Conservation (phyloP, 2,888 invertebrate genomes). For the Ischnura elegans region DNA sequence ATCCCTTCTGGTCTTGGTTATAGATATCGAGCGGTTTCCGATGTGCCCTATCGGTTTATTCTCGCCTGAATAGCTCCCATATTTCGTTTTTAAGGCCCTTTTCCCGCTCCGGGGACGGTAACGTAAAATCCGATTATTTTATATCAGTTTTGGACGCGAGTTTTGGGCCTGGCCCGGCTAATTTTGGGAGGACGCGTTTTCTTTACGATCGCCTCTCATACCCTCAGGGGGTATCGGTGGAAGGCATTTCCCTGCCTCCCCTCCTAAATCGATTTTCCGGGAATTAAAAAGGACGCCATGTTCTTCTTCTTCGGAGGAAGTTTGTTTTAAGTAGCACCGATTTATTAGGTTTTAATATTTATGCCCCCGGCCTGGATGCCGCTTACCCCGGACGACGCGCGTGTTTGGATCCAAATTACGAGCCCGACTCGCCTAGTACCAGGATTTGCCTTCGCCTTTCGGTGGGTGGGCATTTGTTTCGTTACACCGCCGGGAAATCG, state of each 20-base stretch:
- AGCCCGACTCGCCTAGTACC: too few species aligned
- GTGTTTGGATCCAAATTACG: background rate
- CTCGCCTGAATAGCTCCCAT: too few species aligned
- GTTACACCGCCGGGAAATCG: background rate
- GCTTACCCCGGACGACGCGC: background rate
- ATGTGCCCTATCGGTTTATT: too few species aligned
- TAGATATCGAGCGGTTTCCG: too few species aligned
- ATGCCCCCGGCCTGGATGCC: background rate
- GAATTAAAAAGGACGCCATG: constrained; percentile 30
- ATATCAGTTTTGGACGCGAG: too few species aligned
- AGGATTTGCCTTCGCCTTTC: too few species aligned
- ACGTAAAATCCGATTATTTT: too few species aligned
- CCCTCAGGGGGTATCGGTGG: background rate
- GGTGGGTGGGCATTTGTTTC: background rate
- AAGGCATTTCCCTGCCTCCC: background rate
- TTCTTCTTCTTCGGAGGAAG: background rate
- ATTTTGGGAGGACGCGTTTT: constrained; percentile 22
- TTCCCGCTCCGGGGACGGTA: too few species aligned
- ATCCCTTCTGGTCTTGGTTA: too few species aligned
- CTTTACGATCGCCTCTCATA: constrained; percentile 15
- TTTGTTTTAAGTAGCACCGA: constrained; percentile 9
- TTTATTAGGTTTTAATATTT: constrained; percentile 36
- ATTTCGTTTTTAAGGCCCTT: too few species aligned
- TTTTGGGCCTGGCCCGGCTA: too few species aligned
- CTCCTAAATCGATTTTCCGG: background rate